phyloP scores from a whole-genome alignment of 1,140 invertebrate species.

The Trypoxylus dichotomus region DNA sequence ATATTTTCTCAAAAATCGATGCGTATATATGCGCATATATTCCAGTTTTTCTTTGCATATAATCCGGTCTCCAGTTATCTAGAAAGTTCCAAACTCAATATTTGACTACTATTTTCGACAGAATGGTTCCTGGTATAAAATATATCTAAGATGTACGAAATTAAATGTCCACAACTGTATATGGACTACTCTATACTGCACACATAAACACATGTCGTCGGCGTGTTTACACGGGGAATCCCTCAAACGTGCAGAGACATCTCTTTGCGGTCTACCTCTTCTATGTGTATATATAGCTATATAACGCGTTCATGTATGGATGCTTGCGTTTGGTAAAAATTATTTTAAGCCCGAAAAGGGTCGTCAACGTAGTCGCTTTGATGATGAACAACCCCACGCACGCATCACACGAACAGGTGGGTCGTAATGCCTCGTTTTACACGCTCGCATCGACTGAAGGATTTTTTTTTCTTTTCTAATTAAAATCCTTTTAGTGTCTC shows the following conservation, averaged over 20 bases:
- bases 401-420: slow-evolving; percentile 19
- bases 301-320: neutral
- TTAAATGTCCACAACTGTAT: neutral
- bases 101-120: too few species aligned
- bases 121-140: too few species aligned
- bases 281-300: neutral
- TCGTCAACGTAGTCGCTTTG: slow-evolving; percentile 25
- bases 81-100: too few species aligned
- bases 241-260: slow-evolving; percentile 29
- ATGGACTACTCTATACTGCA: neutral
- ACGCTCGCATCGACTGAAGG: neutral
- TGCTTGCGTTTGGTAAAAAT: slow-evolving; percentile 19
- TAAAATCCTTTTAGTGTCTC: slow-evolving; percentile 19
- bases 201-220: neutral
- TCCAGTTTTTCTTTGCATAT: too few species aligned
- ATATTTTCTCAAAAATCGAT: too few species aligned
- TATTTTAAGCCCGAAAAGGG: slow-evolving; percentile 29
- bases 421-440: slow-evolving; percentile 1
- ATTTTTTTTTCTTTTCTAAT: slow-evolving; percentile 7
- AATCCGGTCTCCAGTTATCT: too few species aligned
- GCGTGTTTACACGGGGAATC: neutral
- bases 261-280: slow-evolving; percentile 21
- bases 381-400: slow-evolving; percentile 25
- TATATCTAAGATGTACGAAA: neutral
- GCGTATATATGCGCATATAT: too few species aligned